A percentile compares a stretch with the other conserved stretches of the same genome.
Evolutionary conservation across 2,113 vertebrate species (phyloP).

Genomic region (Haemorhous mexicanus): DNA sequence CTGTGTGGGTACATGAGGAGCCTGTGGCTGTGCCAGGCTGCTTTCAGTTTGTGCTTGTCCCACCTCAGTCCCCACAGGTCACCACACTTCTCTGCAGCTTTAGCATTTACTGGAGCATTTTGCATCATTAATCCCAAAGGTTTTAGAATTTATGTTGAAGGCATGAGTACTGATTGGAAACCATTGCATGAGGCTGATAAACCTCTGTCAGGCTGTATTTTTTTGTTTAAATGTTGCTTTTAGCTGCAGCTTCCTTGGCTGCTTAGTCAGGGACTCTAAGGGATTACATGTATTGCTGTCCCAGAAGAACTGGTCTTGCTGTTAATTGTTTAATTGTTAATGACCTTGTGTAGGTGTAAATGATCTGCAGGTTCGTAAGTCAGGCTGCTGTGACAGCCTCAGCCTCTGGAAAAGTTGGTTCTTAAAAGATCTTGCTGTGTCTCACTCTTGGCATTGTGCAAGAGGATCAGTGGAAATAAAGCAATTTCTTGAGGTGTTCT

Average conservation of each 20-base stretch:
- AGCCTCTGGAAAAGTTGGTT: neutral
- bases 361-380: neutral
- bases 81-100: neutral
- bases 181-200: neutral
- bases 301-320: conserved; percentile 12
- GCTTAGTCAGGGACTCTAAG: neutral
- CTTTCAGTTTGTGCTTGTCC: neutral
- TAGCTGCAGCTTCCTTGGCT: neutral
- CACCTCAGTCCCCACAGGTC: neutral
- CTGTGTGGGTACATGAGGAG: accelerated
- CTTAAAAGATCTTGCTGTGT: neutral
- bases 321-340: conserved; percentile 16
- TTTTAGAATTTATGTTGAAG: neutral
- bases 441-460: neutral
- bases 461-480: neutral
- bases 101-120: neutral
- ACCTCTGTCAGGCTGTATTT: neutral
- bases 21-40: accelerated
- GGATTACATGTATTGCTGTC: neutral
- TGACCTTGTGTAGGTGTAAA: neutral
- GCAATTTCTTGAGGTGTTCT: neutral
- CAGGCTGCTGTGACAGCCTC: neutral
- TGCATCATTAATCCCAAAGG: neutral
- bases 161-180: neutral
- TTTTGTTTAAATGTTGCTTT: neutral